Evolutionary conservation across 2,113 vertebrate species (phyloP).

Genomic region (Pycnonotus jocosus): DNA sequence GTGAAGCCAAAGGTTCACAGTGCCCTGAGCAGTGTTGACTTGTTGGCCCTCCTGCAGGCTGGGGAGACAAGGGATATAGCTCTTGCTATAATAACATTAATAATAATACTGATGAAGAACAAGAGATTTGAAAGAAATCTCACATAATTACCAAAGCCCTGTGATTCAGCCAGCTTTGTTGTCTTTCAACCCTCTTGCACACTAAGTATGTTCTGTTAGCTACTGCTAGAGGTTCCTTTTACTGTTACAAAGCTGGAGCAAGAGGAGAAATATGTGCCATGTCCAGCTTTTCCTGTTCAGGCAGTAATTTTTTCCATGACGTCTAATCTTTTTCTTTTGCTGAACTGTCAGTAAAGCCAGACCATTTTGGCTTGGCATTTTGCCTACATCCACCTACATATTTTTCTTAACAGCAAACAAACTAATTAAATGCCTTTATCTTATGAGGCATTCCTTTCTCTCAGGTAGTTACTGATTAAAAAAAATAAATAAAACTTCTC

Average conservation of each 20-base stretch:
- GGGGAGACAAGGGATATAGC: rapidly evolving
- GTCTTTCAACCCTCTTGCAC: neutral
- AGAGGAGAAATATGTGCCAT: conserved; percentile 2
- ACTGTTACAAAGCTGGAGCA: conserved; percentile 48
- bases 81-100: neutral
- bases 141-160: neutral
- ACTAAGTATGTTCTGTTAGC: neutral
- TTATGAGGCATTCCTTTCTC: conserved; percentile 61
- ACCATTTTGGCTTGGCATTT: conserved; percentile 46
- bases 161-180: neutral
- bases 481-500: conserved; percentile 60
- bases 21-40: neutral
- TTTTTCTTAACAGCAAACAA: conserved; percentile 60
- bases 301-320: conserved; percentile 58
- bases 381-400: conserved; percentile 40
- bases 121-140: neutral
- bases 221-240: conserved; percentile 43
- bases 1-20: neutral
- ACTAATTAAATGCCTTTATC: conserved; percentile 67
- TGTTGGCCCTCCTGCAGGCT: neutral
- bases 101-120: neutral
- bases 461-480: conserved; percentile 57
- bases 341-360: conserved; percentile 61
- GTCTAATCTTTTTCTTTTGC: conserved; percentile 46
- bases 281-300: conserved; percentile 58